Evolutionary conservation across 1,140 invertebrate genomes (phyloP), one percentile per base, ranked within the genome.

Genomic region (Bombus ignitus): DNA sequence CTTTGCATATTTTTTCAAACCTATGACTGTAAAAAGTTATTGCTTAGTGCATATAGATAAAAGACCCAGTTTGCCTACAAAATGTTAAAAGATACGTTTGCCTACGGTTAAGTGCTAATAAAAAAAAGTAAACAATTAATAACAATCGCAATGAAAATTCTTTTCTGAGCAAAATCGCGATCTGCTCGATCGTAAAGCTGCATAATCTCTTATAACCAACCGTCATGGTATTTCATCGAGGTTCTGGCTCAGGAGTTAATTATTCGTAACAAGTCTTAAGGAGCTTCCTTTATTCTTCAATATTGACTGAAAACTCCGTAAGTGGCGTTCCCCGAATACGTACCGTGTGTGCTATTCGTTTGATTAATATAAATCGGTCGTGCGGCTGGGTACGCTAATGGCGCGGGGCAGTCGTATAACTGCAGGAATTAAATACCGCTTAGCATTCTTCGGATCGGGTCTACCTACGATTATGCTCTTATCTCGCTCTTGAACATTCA

Each of bases 301-400:
- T 78, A 82, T 62, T n/a, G 42, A 32, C 35, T 68, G 28, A 39
- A 72, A 66, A 75, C 42, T 62, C n/a, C 37, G 39, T 66, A 15
- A 66, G 66, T 18, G 13, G 80, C 68, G 59, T 85, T 86, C 87
- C 72, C 18, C 75, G 87, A 88, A 81, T 81, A 73, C 79, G 42
- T 18, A 37, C 18, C n/a, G 59, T 42, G 37, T 53, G 37, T 71
- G 37, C 37, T 28, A 44, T 71, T 35, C 86, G 59, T 86, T 90
- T 88, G 86, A 90, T 89, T 89, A 90, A 90, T 90, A 90, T 84
- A 89, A 90, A 89, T 90, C 85, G 81, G 87, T 83, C 87, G 73
- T 57, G 62, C 85, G 44, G 82, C 35, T 15, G 37, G 53, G 57
- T 32, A 47, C 53, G 65, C 85, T 90, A 90, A 90, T 89, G 88